A percentile compares a stretch with the other conserved stretches of the same genome.
Evolutionary conservation across 1,140 invertebrate genomes (phyloP).

Genomic region (Drusus annulatus): DNA sequence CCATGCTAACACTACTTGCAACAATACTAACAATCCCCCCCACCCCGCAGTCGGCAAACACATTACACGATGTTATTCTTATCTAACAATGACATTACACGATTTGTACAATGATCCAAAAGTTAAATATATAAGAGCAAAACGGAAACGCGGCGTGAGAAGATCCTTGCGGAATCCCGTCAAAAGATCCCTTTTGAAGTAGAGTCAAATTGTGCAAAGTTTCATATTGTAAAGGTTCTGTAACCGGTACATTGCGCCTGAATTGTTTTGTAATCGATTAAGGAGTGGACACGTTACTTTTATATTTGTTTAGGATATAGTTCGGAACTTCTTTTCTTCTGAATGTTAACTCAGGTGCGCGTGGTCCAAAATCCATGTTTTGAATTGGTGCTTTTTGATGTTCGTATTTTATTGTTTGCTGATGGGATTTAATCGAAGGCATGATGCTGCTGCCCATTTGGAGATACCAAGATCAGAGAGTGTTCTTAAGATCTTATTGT

Average conservation of each 20-base stretch:
- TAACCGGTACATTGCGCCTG: slow-evolving; percentile 4
- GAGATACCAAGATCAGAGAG: neutral
- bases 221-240: neutral
- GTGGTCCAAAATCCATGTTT: neutral
- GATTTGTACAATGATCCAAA: slow-evolving; percentile 25
- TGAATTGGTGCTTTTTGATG: neutral
- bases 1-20: slow-evolving; percentile 7
- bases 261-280: slow-evolving; percentile 24
- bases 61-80: slow-evolving; percentile 35
- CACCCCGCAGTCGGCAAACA: slow-evolving; percentile 37
- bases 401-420: neutral
- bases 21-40: slow-evolving; percentile 21
- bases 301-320: slow-evolving; percentile 19
- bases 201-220: slow-evolving; percentile 22
- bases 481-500: neutral
- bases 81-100: slow-evolving; percentile 33
- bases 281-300: slow-evolving; percentile 16
- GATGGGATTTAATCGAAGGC: neutral
- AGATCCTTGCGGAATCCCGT: neutral
- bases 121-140: neutral
- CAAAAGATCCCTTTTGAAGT: slow-evolving; percentile 11
- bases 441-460: neutral
- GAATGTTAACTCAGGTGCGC: slow-evolving; percentile 24
- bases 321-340: neutral
- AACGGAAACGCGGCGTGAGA: slow-evolving; percentile 23